These are phyloP conservation scores for Gila orcuttii DNA, from an alignment of 2,113 vertebrate genomes.

Conservation along the genomic window DNA sequence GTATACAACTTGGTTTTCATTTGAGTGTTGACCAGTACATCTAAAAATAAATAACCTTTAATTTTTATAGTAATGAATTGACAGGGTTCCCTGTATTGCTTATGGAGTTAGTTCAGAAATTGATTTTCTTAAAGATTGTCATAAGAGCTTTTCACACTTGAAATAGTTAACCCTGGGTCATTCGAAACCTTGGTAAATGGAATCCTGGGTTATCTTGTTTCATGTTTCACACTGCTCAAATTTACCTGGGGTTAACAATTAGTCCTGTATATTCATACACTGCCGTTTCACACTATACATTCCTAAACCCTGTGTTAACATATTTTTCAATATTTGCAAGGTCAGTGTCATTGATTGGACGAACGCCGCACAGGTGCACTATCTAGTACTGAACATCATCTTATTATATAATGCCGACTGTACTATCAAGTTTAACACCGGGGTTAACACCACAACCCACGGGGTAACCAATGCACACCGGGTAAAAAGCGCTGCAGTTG, in stretches of 20 bases:
- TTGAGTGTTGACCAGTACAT: too few species aligned
- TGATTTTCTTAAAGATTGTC: too few species aligned
- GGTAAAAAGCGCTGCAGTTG: too few species aligned
- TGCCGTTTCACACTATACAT: not conserved
- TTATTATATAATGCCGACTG: not conserved
- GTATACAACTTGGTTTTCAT: too few species aligned
- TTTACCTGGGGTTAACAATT: not conserved
- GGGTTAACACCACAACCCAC: too few species aligned
- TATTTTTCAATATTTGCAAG: not conserved
- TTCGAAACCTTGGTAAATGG: not conserved
- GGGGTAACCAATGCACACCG: too few species aligned
- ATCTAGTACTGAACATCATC: not conserved
- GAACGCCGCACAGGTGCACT: not conserved
- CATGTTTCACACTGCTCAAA: not conserved
- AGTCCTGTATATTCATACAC: not conserved
- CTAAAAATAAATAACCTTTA: too few species aligned
- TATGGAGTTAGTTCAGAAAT: too few species aligned
- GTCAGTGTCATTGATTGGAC: not conserved
- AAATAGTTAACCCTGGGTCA: not conserved
- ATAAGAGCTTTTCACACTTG: not conserved
- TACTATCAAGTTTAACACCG: not conserved
- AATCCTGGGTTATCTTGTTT: not conserved
- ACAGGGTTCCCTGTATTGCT: too few species aligned
- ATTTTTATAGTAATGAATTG: too few species aligned
- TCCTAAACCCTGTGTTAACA: not conserved